Evolutionary conservation across 2,113 vertebrate species (phyloP), one percentile per base, ranked within the genome.

Genomic region (Sinosuthora webbiana): DNA sequence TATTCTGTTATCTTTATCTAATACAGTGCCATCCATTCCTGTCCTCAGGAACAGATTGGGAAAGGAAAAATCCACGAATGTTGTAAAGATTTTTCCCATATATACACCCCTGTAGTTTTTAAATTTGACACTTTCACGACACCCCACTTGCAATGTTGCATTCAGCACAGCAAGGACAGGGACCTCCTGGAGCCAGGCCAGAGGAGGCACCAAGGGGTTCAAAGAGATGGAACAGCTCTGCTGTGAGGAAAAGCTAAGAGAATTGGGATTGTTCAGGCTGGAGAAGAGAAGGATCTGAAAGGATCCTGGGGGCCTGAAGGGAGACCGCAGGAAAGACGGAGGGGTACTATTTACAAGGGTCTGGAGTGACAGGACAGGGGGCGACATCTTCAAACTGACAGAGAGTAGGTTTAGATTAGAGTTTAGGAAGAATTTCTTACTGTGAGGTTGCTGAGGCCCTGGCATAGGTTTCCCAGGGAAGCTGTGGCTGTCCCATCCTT

Each of bases 351-450:
- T 45, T n/a, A 10, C 28, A 60, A 6, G 13, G 11, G 11, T 3
- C 28, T 45, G 45, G 16, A 68, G 17, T 37, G 53, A 53, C 3
- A 70, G 28, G 23, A n/a, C 13, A 15, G 30, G 7, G 6, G 7
- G 2, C 0, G 18, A 8, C 2, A 2, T 6, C 6, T 52, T 75
- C 28, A 45, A 7, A n/a, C 3, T 45, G 62, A 39, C 2, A n/a
- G 13, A 25, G 3, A 53, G 3, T 6, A 45, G 3, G 6, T 0
- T 17, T 53, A 35, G 7, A 9, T 25, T 3, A 45, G n/a, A 18
- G 4, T 31, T 25, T 9, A 35, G 4, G 7, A 68, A 33, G 7
- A 62, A 55, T 35, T 53, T 25, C 9, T 47, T 0, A 1, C 10
- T 21, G 8, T 41, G 17, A 47, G 6, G 1, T 0, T 41, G 53